phyloP scores from a whole-genome alignment of 2,113 vertebrate genomes.

The Muntiacus muntjak region DNA sequence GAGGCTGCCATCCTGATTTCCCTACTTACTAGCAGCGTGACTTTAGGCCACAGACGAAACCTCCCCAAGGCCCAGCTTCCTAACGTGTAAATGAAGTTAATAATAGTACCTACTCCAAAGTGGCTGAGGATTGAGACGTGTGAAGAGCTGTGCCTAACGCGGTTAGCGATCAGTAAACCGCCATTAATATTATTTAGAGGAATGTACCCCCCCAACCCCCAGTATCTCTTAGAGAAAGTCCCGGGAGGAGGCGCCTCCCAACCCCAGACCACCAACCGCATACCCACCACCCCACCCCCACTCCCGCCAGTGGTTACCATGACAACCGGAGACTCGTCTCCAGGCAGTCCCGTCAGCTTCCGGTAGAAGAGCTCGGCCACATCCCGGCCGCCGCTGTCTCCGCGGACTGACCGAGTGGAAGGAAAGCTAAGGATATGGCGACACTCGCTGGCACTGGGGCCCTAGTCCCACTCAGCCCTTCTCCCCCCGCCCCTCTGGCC shows the following conservation, averaged over 20 bases:
- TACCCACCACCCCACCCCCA: background rate
- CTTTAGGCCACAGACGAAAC: background rate
- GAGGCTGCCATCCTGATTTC: background rate
- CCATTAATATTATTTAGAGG: background rate
- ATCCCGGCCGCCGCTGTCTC: slow-evolving; percentile 79
- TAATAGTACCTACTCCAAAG: background rate
- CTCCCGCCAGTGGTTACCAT: slow-evolving; percentile 79
- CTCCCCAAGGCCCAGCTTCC: background rate
- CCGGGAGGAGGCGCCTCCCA: background rate
- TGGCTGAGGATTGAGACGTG: background rate
- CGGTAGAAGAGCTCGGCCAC: slow-evolving; percentile 84
- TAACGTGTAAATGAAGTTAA: background rate
- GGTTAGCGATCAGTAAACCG: background rate
- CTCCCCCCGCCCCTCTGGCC: background rate
- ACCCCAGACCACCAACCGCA: background rate
- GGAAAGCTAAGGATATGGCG: slow-evolving; percentile 35
- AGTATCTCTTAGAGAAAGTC: background rate
- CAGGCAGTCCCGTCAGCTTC: slow-evolving; percentile 84
- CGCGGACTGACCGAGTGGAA: slow-evolving; percentile 79
- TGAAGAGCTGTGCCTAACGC: background rate
- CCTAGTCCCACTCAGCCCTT: background rate
- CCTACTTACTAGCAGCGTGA: background rate
- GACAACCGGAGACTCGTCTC: slow-evolving; percentile 90
- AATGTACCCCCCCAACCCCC: background rate
- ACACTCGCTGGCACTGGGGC: background rate